Evolutionary conservation across 2,888 invertebrate genomes (phyloP), one percentile per base, ranked within the genome.

Genomic region (Trichacis sp.): DNA sequence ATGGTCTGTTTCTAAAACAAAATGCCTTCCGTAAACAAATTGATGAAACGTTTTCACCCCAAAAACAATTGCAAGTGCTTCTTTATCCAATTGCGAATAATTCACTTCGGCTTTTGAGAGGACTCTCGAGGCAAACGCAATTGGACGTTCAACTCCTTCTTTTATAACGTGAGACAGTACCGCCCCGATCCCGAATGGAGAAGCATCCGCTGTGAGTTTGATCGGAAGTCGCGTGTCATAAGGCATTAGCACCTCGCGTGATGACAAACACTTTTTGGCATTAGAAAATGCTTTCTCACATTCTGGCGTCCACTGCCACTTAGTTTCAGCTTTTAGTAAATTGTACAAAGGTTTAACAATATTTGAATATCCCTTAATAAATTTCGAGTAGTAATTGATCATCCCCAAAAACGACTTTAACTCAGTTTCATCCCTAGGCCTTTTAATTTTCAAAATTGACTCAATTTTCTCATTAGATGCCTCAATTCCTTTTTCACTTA

Each of bases 1-100:
- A 57, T 82, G 78, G 59, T 84, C 82, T 1, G 83, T 83, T 2
- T 75, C 12, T 1, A 84, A 55, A 0, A 69, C 73, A 47, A 80
- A 75, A 1, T 48, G 20, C 15, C 63, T 48, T 0, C 73, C 75
- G 45, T 58, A 70, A 0, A 77, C 12, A 48, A 69, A 77, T 29
- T 72, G 67, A 15, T 74, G 66, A 14, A 75, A 75, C 9, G 63
- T 64, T 53, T 71, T 70, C 4, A 77, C 64, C 1, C 68, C 69
- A 47, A 69, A 73, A 18, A 74, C 48, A 5, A 74, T 53, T 1
- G 61, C 62, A 18, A 68, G 42, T 1, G 73, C 76, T 48, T 77
- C 75, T 18, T 68, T 70, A 14, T 77, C 75, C 1, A 76, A 24
- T 24, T 69, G 73, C 1, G 69, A 58, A 15, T 74, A 75, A 9